Evolutionary conservation across 2,113 vertebrate genomes (phyloP).

Genomic region (Corythornis vintsioides): DNA sequence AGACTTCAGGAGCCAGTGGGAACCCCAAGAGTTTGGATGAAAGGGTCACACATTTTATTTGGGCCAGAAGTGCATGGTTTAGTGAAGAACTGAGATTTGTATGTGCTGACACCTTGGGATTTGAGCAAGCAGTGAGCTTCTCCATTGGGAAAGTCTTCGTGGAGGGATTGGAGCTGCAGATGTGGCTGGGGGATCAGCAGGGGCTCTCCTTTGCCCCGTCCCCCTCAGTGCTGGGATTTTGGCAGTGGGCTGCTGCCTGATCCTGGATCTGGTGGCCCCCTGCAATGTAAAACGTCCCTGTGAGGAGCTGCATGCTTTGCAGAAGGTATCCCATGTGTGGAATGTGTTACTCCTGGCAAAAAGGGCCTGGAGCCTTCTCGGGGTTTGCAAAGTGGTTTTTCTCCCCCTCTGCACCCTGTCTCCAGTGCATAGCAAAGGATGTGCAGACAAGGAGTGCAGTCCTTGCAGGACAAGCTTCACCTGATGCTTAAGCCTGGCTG

Average conservation of each 20-base stretch:
- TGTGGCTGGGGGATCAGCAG: neutral
- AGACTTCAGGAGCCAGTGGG: neutral
- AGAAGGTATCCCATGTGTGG: neutral
- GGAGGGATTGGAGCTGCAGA: neutral
- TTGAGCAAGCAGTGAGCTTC: neutral
- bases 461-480: neutral
- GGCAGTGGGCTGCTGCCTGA: rapidly evolving
- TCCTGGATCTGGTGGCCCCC: neutral
- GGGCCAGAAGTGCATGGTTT: neutral
- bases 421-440: neutral
- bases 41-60: neutral
- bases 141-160: rapidly evolving
- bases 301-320: rapidly evolving
- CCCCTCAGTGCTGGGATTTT: rapidly evolving
- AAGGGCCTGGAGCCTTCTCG: neutral
- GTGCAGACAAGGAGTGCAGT: neutral
- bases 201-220: neutral
- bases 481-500: rapidly evolving
- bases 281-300: rapidly evolving
- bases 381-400: slow-evolving; percentile 3
- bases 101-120: neutral
- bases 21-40: neutral
- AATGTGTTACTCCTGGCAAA: slow-evolving; percentile 1
- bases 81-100: neutral
- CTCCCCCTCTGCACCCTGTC: neutral